Evolutionary conservation across 2,888 invertebrate genomes (phyloP).

Genomic region (Hololepta plana): DNA sequence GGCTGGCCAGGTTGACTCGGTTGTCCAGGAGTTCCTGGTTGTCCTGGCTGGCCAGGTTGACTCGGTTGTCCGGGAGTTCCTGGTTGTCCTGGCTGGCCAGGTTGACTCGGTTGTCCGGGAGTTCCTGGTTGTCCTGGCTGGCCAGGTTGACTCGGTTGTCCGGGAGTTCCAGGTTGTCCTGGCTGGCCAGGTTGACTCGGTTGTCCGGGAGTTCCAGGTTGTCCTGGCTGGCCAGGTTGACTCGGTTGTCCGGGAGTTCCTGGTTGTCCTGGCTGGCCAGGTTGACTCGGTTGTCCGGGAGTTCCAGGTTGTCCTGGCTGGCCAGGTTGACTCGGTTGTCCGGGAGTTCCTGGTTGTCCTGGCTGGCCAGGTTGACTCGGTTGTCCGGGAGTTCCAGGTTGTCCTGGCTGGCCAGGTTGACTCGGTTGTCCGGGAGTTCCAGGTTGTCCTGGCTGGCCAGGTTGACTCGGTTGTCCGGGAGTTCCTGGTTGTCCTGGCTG

Average conservation of each 20-base stretch:
- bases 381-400: slow-evolving; percentile 30
- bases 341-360: slow-evolving; percentile 8
- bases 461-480: slow-evolving; percentile 32
- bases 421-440: slow-evolving; percentile 10
- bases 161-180: slow-evolving; percentile 5
- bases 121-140: slow-evolving; percentile 7
- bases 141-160: slow-evolving; percentile 6
- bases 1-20: slow-evolving; percentile 7
- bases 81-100: slow-evolving; percentile 4
- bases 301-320: slow-evolving; percentile 8
- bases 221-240: slow-evolving; percentile 8
- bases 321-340: slow-evolving; percentile 8
- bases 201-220: slow-evolving; percentile 8
- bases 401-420: slow-evolving; percentile 7
- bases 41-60: slow-evolving; percentile 7
- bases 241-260: slow-evolving; percentile 6
- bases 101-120: slow-evolving; percentile 6
- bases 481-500: slow-evolving; percentile 15
- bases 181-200: slow-evolving; percentile 9
- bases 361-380: slow-evolving; percentile 8
- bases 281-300: slow-evolving; percentile 4
- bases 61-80: slow-evolving; percentile 5
- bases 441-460: slow-evolving; percentile 24
- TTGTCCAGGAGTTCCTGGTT: slow-evolving; percentile 9
- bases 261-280: slow-evolving; percentile 15